Conservation (phyloP, 2,113 vertebrate species). For the Apteryx owenii region DNA sequence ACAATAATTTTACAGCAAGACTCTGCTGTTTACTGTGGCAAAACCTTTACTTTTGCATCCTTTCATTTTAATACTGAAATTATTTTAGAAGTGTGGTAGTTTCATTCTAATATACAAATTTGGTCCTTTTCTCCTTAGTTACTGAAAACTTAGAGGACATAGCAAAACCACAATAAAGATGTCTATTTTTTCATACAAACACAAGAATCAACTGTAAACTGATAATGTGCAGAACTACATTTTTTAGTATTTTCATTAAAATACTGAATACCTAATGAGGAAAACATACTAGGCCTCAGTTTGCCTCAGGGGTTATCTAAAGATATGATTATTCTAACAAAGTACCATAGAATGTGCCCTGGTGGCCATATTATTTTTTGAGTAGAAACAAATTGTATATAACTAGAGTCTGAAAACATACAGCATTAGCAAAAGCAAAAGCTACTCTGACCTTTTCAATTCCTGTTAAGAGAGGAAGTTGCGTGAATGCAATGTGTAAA, state of each 20-base stretch:
- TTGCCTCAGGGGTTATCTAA: not conserved
- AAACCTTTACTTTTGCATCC: not conserved
- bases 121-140: accelerated
- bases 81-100: not conserved
- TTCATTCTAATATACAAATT: not conserved
- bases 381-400: not conserved
- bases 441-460: not conserved
- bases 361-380: not conserved
- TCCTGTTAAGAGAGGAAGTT: slow-evolving; percentile 17
- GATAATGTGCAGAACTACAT: not conserved
- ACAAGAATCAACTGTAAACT: not conserved
- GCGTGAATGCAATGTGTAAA: not conserved
- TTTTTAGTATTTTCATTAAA: not conserved
- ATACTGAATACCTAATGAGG: not conserved
- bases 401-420: not conserved
- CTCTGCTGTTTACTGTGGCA: not conserved
- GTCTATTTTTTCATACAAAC: not conserved
- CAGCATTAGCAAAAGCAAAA: not conserved
- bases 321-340: not conserved
- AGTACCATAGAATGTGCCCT: not conserved
- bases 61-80: not conserved
- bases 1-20: not conserved
- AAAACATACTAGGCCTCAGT: not conserved
- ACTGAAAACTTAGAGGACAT: not conserved
- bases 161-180: not conserved